Conservation (phyloP, 1,140 invertebrate genomes). For the Homarus americanus region DNA sequence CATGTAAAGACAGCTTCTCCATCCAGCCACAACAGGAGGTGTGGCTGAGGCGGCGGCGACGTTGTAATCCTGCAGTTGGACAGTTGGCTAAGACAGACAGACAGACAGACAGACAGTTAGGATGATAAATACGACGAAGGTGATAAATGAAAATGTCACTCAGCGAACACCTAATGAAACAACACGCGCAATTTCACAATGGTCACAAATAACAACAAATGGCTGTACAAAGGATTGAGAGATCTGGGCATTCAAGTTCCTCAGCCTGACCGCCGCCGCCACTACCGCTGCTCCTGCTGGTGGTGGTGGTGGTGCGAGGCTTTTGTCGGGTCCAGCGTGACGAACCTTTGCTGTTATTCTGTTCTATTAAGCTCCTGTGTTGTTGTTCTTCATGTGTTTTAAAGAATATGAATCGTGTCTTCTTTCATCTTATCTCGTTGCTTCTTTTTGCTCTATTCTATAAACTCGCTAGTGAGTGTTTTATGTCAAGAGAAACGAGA, state of each 20-base stretch:
- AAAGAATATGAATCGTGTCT: background rate
- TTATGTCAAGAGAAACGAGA: background rate
- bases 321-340: background rate
- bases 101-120: conserved; percentile 33
- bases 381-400: background rate
- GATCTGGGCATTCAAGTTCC: background rate
- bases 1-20: too few species aligned
- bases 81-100: too few species aligned
- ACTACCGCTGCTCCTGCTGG: background rate
- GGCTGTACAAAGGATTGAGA: conserved; percentile 41
- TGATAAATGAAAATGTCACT: conserved; percentile 42
- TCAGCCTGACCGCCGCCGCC: conserved; percentile 14
- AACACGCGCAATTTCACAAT: conserved; percentile 66
- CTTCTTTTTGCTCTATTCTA: background rate
- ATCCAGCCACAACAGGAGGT: too few species aligned
- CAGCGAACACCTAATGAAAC: conserved; percentile 63
- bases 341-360: too few species aligned
- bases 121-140: conserved; percentile 38
- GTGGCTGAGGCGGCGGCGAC: too few species aligned
- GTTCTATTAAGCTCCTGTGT: background rate
- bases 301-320: background rate
- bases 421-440: background rate
- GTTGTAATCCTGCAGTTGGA: background rate
- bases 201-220: conserved; percentile 72
- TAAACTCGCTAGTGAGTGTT: background rate